Evolutionary conservation across 2,888 invertebrate genomes (phyloP), one percentile per base, ranked within the genome.

Genomic region (Homarus gammarus): DNA sequence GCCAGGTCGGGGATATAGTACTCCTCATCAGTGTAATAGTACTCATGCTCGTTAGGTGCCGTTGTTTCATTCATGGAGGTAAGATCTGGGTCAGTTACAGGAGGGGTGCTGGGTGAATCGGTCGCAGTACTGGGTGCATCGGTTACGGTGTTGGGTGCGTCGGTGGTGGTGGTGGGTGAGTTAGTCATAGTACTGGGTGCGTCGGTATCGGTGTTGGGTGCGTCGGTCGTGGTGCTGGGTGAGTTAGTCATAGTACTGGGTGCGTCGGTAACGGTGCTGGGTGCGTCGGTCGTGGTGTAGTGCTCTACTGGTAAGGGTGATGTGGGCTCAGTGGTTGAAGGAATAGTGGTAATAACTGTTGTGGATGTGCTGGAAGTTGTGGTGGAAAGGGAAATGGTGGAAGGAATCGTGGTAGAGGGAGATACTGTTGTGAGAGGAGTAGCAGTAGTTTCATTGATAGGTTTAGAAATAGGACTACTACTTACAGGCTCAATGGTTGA

Each of bases 41-140:
- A 78, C 40, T 88, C 88, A 61, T 88, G 83, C 70, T 88, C 88
- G 12, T 44, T n/a, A n/a, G n/a, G n/a, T n/a, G n/a, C 56, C 27
- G 56, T 38, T 15, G 33, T 82, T 1, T 36, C 40, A 1, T 38
- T 27, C 27, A 2, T n/a, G 56, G 38, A 64, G 40, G 70, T 27
- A 31, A 27, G 44, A 27, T 70, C 64, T 18, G 40, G 8, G 5
- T 70, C 49, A 5, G 83, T 70, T 18, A 31, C 49, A n/a, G 56
- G 44, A 5, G 40, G 2, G 27, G 70, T 68, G 49, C 40, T n/a
- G 5, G 78, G 33, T 15, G 18, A 51, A n/a, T 38, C 56, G 15
- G 33, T 33, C 2, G 15, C 33, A 33, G 51, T 18, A 8, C 22
- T 8, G 1, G 49, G 68, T 12, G 27, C 33, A 36, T 27, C 40